Percentiles rank a stretch among this genome's conserved stretches.
Conservation (phyloP, 2,113 vertebrate genomes). For the Fulica atra region DNA sequence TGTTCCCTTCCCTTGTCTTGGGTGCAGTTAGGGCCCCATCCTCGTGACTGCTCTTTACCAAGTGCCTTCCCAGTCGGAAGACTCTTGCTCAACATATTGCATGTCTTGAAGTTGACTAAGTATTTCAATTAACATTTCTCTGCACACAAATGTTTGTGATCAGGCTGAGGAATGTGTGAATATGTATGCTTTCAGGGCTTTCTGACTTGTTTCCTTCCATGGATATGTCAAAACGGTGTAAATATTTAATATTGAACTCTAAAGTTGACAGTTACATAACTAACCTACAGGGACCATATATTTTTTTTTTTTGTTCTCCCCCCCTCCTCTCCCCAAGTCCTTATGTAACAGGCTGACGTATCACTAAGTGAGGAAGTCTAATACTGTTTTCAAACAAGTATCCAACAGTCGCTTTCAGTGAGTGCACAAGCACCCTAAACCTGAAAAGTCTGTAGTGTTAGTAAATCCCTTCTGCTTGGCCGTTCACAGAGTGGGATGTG, state of each 20-base stretch:
- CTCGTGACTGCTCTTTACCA: background rate
- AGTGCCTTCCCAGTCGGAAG: background rate
- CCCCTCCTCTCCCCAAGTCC: background rate
- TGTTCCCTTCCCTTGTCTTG: background rate
- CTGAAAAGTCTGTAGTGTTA: accelerated
- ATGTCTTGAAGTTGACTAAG: background rate
- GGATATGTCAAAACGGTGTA: background rate
- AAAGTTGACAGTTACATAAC: slow-evolving; percentile 27
- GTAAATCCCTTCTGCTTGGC: background rate
- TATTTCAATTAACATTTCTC: background rate
- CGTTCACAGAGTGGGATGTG: accelerated
- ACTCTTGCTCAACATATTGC: background rate
- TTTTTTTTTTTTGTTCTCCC: background rate
- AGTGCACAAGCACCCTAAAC: accelerated
- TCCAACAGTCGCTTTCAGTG: background rate
- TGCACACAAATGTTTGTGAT: background rate
- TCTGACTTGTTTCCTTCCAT: slow-evolving; percentile 1
- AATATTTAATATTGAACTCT: slow-evolving; percentile 48
- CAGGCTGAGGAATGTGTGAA: background rate
- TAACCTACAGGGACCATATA: background rate
- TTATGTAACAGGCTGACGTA: slow-evolving; percentile 1
- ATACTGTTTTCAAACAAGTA: background rate
- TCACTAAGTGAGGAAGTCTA: background rate
- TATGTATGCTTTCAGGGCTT: background rate
- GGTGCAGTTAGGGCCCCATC: background rate